Base-by-base conservation (phyloP, 2,888 invertebrate genomes). In the Mesoligia furuncula region DNA sequence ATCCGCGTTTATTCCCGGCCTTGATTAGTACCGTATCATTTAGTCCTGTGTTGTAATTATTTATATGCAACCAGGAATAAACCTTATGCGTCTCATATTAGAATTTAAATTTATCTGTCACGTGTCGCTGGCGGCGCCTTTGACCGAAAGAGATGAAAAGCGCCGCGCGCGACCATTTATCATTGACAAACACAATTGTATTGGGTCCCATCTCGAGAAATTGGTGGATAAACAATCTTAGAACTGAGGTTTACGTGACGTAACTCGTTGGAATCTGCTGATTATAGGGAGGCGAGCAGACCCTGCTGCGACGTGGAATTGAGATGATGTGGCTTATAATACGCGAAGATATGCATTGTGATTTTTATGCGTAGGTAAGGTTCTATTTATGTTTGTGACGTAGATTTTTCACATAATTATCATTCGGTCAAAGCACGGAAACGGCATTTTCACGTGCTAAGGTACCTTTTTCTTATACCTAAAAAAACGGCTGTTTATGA, bases 11-110 rank as follows among this genome's bases (percentile, higher is more conserved):
- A 96, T 96, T 94, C 95, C 94, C 93, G 90, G 92, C 93, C 93
- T 96, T 96, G 96, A 96, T 96, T 96, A 96, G 95, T 95, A 96
- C 96, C 96, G 95, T 96, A 96, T 96, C 96, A 96, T 96, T 96
- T 96, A 96, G 96, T 95, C 96, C 95, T 94, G 94, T 93, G 90
- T 93, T 94, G 95, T 96, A 96, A 96, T 96, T 96, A 96, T 94
- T 92, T 91, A 87, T 73, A n/a, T 54, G 54, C 90, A 89, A 79
- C 36, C 80, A 7, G 90, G 91, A 91, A 80, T 88, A 75, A 72
- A 90, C 93, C 87, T 81, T 94, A 91, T 75, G 17, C 0, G 15
- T 0, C 27, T 31, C 0, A 9, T 1, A 20, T 77, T 85, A 74
- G 39, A 89, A 93, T 91, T 87, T 79, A 90, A 84, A 90, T 85